Evolutionary conservation across 1,140 invertebrate species (phyloP), one percentile per base, ranked within the genome.

Genomic region (Oncopodura yosiiana): DNA sequence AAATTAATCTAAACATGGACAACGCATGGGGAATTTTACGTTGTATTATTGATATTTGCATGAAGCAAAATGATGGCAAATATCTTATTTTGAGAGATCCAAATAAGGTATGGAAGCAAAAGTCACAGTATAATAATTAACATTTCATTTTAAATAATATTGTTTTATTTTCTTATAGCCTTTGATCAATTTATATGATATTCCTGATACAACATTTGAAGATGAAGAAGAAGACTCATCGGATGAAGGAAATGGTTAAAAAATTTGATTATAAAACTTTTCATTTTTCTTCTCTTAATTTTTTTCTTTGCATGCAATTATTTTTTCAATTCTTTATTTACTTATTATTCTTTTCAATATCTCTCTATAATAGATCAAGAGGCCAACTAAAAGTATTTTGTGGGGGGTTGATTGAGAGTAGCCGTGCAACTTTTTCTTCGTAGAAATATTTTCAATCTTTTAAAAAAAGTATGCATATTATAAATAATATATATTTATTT

Each of bases 1-100:
- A 99, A 73, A 99, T 99, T 65, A 98, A 95, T 75, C 73, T 99
- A 57, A 98, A 94, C 68, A 94, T 99, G 92, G 96, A 99, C 69
- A 99, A 99, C 72, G 93, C 88, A 2, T 99, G 95, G 95, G 96
- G 94, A 56, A 90, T 99, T 48, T 72, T 99, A n/a, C 78, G 94
- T 4, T 98, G 93, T 69, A 94, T 99, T 61, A 87, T 99, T 67
- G 94, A 99, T 69, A 86, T 94, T 54, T 94, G 93, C 62, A 92
- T 97, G 87, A 94, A 94, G 69, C 87, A 98, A 66, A 89, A 93
- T 65, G 91, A 96, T 70, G 96, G 96, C 63, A 78, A 82, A 74
- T 99, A 97, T 71, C 76, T 99, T 49, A 93, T 99, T 56, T 92
- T 99, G 87, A 98, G 99, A 71, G 95, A 99, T 75, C 96, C 95